Evolutionary conservation across 2,797 vertebrate genomes (phyloP).

Genomic region (Aldrovandia affinis): DNA sequence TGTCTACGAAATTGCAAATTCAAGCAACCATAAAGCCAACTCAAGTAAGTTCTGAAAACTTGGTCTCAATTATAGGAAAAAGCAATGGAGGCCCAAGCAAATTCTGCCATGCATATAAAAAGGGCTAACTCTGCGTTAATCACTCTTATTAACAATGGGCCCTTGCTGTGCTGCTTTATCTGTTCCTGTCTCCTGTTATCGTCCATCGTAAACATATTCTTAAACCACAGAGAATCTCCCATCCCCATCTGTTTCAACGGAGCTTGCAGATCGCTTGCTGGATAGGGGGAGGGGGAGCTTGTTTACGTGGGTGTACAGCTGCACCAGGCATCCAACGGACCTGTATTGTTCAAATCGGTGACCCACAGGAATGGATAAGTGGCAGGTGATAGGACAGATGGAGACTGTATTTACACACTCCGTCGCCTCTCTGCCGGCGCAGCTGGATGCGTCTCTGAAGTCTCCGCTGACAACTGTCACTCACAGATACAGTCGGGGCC

Average conservation of each 20-base stretch:
- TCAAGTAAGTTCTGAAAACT: background rate
- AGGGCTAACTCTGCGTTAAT: background rate
- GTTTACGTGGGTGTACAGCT: background rate
- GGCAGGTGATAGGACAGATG: conserved; percentile 33
- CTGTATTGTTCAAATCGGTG: conserved; percentile 4
- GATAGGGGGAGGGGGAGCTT: background rate
- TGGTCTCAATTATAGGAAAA: conserved; percentile 4
- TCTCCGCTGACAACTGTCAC: conserved; percentile 24
- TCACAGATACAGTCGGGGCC: conserved; percentile 33
- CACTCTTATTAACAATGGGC: background rate
- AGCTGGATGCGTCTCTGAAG: conserved; percentile 32
- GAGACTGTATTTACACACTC: conserved; percentile 26
- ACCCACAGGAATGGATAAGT: conserved; percentile 33
- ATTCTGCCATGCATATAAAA: background rate
- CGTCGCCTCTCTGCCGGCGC: background rate
- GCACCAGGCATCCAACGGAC: background rate
- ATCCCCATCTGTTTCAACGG: background rate
- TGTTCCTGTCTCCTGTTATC: background rate
- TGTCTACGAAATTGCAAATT: background rate
- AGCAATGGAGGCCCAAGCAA: background rate
- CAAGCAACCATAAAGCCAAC: background rate
- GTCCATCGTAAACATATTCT: background rate
- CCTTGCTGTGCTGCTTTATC: background rate
- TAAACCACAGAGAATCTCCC: background rate
- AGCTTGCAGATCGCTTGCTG: background rate